These are phyloP conservation scores for Luidia sarsii DNA, from an alignment of 53 echinoderm and acorn worm genomes.

Conservation along the genomic window DNA sequence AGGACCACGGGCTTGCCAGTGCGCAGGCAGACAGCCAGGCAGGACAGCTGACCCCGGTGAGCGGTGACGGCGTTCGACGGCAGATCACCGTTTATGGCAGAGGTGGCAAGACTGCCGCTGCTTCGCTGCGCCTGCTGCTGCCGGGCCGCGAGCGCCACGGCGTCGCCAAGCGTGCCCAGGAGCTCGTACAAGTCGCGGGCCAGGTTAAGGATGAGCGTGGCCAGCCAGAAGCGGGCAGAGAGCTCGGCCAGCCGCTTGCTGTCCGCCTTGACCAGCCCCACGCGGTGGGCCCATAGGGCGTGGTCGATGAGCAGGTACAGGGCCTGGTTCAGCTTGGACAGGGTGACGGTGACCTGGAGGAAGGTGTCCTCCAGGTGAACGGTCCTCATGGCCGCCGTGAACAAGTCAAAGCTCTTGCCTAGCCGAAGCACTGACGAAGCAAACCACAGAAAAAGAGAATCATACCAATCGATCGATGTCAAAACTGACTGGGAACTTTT, in stretches of 20 bases:
- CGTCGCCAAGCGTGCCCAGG: constrained; percentile 46
- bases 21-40: constrained; percentile 7
- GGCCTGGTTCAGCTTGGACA: constrained; percentile 93
- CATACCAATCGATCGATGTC: neutral
- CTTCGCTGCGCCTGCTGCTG: neutral
- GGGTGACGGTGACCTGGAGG: constrained; percentile 78
- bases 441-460: neutral
- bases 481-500: no score
- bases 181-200: constrained; percentile 86
- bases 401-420: constrained; percentile 82
- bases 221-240: constrained; percentile 91
- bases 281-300: constrained; percentile 84
- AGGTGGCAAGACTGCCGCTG: neutral
- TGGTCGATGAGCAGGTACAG: constrained; percentile 93
- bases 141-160: constrained; percentile 10
- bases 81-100: constrained; percentile 17
- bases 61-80: no score
- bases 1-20: constrained; percentile 62
- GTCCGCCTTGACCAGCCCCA: constrained; percentile 72
- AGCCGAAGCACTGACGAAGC: constrained; percentile 80
- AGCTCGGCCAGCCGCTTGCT: constrained; percentile 71
- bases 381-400: constrained; percentile 73
- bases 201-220: constrained; percentile 81
- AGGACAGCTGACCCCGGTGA: neutral
- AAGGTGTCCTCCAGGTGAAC: constrained; percentile 77